Evolutionary conservation across 2,797 vertebrate species (phyloP), one percentile per base, ranked within the genome.

Genomic region (Sebastes matsubarae): DNA sequence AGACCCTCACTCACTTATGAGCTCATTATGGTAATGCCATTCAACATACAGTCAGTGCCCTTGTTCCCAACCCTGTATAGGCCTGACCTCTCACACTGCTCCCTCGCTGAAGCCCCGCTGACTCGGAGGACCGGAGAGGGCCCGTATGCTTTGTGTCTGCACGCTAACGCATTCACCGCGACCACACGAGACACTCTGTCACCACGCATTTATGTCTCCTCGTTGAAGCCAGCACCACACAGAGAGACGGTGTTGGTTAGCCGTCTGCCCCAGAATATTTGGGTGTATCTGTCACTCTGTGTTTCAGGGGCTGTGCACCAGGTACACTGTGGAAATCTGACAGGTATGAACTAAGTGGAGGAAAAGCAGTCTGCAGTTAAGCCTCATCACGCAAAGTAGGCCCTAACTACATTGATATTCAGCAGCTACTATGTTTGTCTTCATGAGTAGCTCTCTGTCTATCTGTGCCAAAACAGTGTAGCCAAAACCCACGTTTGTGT

Each of bases 71-170:
- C 73, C 58, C 86, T 73, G 82, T 69, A 76, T 64, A 64, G 64
- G 70, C 61, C 77, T 87, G 87, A 90, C 87, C 86, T 78, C 82
- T 84, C 59, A 13, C 68, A 27, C 84, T 5, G 36, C 80, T 79
- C 67, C 73, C 70, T 77, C 27, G 1, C 71, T 36, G 66, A 81
- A 76, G 83, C 80, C 87, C 85, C n/a, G 32, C 75, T 78, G 83
- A 85, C 79, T 84, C 81, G 0, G 36, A 79, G 68, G 85, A 76
- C 86, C 69, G 59, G 75, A 82, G 82, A 83, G 68, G 34, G 38
- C 72, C 81, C 73, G 70, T 87, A 88, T 87, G 88, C 88, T 89
- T 86, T 50, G 63, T 87, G 92, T 93, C 89, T 89, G 86, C 89
- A 89, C 29, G 66, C 89, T 84, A 46, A 91, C 55, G 36, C 71